Conservation (phyloP, 2,888 invertebrate species). For the Hedya salicella region DNA sequence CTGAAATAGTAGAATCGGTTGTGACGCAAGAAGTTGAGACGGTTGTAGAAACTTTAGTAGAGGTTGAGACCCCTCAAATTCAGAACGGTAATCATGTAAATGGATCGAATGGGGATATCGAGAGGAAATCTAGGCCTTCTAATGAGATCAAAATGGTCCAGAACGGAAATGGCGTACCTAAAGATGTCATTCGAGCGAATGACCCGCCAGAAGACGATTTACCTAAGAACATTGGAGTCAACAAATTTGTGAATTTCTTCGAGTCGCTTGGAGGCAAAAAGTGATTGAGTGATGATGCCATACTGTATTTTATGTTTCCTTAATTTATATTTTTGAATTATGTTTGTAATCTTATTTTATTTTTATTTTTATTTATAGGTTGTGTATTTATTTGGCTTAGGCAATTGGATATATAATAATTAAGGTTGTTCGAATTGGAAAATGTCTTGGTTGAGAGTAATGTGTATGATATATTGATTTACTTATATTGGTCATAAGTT, state of each 20-base stretch:
- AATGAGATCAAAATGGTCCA: slow-evolving; percentile 79
- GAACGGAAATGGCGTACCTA: slow-evolving; percentile 65
- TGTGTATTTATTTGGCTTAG: slow-evolving; percentile 23
- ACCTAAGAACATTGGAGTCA: slow-evolving; percentile 80
- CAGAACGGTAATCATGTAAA: slow-evolving; percentile 15
- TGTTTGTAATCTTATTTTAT: not conserved
- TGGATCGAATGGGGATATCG: slow-evolving; percentile 41
- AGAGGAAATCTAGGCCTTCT: slow-evolving; percentile 63
- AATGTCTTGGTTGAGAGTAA: not conserved
- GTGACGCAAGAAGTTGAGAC: slow-evolving; percentile 31
- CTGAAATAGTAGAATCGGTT: slow-evolving; percentile 40
- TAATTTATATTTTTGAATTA: slow-evolving; percentile 24
- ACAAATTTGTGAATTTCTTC: slow-evolving; percentile 81
- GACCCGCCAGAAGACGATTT: slow-evolving; percentile 80
- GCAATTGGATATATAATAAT: not conserved
- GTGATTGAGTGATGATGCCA: slow-evolving; percentile 57
- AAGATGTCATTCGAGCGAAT: slow-evolving; percentile 77
- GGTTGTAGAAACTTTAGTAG: slow-evolving; percentile 19
- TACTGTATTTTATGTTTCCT: slow-evolving; percentile 26
- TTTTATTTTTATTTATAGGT: slow-evolving; percentile 18
- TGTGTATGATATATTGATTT: too few relatives aligned
- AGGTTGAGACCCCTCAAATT: slow-evolving; percentile 38
- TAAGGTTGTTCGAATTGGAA: slow-evolving; percentile 3
- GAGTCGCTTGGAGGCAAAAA: slow-evolving; percentile 80
- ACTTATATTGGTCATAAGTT: too few relatives aligned